Conservation (phyloP, 2,888 invertebrate genomes). For the Abscondita cerata region DNA sequence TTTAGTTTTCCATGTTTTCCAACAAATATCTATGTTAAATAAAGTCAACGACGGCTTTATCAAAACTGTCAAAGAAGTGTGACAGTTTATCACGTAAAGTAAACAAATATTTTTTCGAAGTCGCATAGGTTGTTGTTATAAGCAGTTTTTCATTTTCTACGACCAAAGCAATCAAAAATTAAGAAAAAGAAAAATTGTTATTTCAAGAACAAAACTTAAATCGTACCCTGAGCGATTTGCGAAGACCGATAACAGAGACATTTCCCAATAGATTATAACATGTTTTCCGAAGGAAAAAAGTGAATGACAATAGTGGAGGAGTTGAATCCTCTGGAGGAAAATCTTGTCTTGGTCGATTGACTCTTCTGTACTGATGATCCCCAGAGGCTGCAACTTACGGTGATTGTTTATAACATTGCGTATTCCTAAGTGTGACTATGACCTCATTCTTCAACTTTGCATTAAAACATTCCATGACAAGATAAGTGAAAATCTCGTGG, state of each 20-base stretch:
- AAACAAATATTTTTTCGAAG: conserved; percentile 4
- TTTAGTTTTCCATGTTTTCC: background rate
- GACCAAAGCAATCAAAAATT: too few species aligned
- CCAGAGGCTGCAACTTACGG: conserved; percentile 26
- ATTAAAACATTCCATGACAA: conserved; percentile 40
- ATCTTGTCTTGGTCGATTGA: conserved; percentile 28
- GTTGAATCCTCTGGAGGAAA: conserved; percentile 10
- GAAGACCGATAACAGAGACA: background rate
- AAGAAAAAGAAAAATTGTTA: too few species aligned
- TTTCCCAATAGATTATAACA: too few species aligned
- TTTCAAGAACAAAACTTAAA: too few species aligned
- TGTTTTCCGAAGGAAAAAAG: conserved; percentile 1
- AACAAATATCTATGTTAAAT: background rate
- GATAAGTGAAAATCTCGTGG: conserved; percentile 28
- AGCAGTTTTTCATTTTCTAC: too few species aligned
- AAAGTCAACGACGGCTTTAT: conserved; percentile 4
- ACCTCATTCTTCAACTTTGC: conserved; percentile 30
- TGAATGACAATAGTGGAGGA: conserved; percentile 12
- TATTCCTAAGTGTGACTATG: conserved; percentile 34
- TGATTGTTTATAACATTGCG: conserved; percentile 40
- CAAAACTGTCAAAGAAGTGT: conserved; percentile 5
- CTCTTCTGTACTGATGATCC: conserved; percentile 26
- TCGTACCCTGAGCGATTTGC: too few species aligned
- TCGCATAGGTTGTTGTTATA: background rate
- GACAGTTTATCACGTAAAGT: conserved; percentile 7